Conservation (phyloP, 1,140 invertebrate species). For the silkworm (Bombyx mori) region ASM3026992v2 NC_085133.1:287001-287500, state of each 20-base stretch:
- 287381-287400: no score
- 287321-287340: slow-evolving; percentile 95
- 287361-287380: slow-evolving; percentile 72
- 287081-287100: slow-evolving; percentile 63
- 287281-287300: slow-evolving; percentile 79
- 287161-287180: no score
- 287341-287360: slow-evolving; percentile 88
- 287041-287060: slow-evolving; percentile 28
- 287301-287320: slow-evolving; percentile 82
- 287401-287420: no score
- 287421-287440: no score
- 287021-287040: slow-evolving; percentile 33
- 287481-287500: no score
- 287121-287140: not conserved
- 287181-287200: no score
- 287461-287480: no score
- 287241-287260: not conserved
- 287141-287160: no score
- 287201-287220: no score
- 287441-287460: no score
- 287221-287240: not conserved
- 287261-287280: slow-evolving; percentile 72
- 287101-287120: slow-evolving; percentile 70
- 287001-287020: slow-evolving; percentile 57
- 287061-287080: slow-evolving; percentile 59